phyloP scores from a whole-genome alignment of 1,140 invertebrate genomes.

The Leptopilina clavipes region DNA sequence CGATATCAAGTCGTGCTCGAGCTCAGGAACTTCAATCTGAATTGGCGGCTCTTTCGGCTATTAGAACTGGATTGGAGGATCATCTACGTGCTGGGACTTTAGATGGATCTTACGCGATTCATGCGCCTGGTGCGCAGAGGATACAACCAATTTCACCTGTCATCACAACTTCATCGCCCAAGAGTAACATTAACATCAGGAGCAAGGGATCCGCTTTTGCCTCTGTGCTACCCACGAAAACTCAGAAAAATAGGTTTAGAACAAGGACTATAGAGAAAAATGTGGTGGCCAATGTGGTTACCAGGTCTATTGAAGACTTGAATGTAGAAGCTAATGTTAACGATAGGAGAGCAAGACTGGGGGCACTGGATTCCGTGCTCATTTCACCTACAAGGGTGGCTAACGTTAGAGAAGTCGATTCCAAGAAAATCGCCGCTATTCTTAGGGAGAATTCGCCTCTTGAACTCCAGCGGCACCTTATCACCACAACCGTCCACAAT shows the following conservation, averaged over 20 bases:
- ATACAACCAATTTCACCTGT: conserved; percentile 57
- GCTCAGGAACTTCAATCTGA: conserved; percentile 79
- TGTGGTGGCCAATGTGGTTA: conserved; percentile 61
- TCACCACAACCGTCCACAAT: conserved; percentile 88
- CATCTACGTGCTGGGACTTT: conserved; percentile 76
- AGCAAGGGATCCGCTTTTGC: conserved; percentile 68
- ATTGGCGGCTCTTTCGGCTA: conserved; percentile 76
- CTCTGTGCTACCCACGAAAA: conserved; percentile 56
- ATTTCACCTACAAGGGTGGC: conserved; percentile 67
- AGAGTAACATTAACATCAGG: conserved; percentile 54
- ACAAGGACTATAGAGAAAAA: conserved; percentile 74
- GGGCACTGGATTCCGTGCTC: conserved; percentile 70
- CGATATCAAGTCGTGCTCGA: conserved; percentile 78
- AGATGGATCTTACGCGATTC: conserved; percentile 48
- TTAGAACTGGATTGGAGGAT: conserved; percentile 80
- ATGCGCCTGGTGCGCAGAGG: conserved; percentile 59
- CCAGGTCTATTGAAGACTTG: conserved; percentile 56
- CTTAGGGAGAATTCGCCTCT: conserved; percentile 86
- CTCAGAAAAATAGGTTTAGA: conserved; percentile 69
- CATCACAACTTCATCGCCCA: conserved; percentile 54
- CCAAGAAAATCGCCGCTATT: conserved; percentile 86
- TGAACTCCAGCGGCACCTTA: conserved; percentile 88
- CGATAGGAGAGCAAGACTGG: conserved; percentile 66
- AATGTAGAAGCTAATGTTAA: conserved; percentile 60
- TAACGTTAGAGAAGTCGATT: conserved; percentile 73